Evolutionary conservation across 2,113 vertebrate genomes (phyloP).

Genomic region (Zosterops pallidus): DNA sequence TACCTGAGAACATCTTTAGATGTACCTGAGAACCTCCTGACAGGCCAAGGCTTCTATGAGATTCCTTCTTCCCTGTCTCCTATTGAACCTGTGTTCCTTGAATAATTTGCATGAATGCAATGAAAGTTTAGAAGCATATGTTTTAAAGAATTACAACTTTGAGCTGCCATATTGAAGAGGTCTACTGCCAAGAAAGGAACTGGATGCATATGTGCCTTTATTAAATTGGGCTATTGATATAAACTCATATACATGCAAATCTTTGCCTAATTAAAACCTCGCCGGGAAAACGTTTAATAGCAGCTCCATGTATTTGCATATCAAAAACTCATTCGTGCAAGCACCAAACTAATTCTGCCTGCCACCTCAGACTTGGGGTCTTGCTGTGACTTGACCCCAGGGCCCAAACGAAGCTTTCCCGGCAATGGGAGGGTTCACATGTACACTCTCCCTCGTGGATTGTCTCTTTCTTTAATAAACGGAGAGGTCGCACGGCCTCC

Average conservation of each 20-base stretch:
- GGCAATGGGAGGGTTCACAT: accelerated
- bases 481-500: accelerated
- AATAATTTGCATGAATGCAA: not conserved
- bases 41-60: not conserved
- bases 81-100: not conserved
- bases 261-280: not conserved
- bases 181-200: not conserved
- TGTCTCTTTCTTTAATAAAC: too few relatives aligned
- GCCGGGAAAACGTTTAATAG: not conserved
- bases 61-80: not conserved
- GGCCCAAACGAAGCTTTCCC: not conserved
- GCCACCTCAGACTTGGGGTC: not conserved
- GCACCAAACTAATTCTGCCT: not conserved
- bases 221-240: not conserved
- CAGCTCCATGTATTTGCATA: accelerated
- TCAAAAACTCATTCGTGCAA: not conserved
- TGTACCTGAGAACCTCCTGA: not conserved
- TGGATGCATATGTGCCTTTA: not conserved
- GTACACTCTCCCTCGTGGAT: accelerated
- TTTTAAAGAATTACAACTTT: not conserved
- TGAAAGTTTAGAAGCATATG: not conserved
- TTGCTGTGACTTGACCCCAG: not conserved
- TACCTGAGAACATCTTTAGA: not conserved
- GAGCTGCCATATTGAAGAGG: not conserved
- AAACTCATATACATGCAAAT: not conserved